phyloP scores from a whole-genome alignment of 2,888 invertebrate species.

The Eristalis pertinax region DNA sequence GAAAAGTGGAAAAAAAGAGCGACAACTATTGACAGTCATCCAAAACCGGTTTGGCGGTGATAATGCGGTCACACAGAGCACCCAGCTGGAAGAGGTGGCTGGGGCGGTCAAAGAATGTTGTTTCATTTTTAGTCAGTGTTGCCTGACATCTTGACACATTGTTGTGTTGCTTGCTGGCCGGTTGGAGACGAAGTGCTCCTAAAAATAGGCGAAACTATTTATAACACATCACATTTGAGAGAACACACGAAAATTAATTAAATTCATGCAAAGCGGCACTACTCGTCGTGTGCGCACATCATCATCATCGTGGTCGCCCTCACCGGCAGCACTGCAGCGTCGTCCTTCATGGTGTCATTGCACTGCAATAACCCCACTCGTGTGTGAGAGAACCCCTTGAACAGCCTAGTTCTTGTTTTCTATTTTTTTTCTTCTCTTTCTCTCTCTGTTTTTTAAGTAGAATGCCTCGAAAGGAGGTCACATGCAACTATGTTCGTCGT shows the following conservation, averaged over 20 bases:
- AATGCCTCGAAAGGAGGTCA: conserved; percentile 68
- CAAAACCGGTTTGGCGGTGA: neutral
- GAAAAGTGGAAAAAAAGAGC: neutral
- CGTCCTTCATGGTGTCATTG: conserved; percentile 72
- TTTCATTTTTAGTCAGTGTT: neutral
- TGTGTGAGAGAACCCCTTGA: conserved; percentile 40
- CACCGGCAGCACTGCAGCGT: neutral
- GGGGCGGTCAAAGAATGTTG: neutral
- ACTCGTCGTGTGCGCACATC: neutral
- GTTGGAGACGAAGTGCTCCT: neutral
- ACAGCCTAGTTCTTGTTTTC: conserved; percentile 56
- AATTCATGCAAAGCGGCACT: conserved; percentile 31
- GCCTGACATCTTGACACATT: conserved; percentile 46
- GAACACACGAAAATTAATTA: conserved; percentile 48
- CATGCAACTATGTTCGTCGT: conserved; percentile 33
- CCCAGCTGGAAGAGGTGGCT: neutral
- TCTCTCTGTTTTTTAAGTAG: conserved; percentile 50
- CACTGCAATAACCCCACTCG: conserved; percentile 68
- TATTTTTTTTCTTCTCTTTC: conserved; percentile 14
- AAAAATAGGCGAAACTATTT: neutral
- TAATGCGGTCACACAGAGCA: neutral
- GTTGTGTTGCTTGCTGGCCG: neutral
- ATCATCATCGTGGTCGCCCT: conserved; percentile 3
- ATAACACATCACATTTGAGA: conserved; percentile 20
- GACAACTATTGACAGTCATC: neutral